A percentile compares a stretch with the other conserved stretches of the same genome.
phyloP scores from a whole-genome alignment of 2,797 vertebrate species.

The Eleutherodactylus coqui region DNA sequence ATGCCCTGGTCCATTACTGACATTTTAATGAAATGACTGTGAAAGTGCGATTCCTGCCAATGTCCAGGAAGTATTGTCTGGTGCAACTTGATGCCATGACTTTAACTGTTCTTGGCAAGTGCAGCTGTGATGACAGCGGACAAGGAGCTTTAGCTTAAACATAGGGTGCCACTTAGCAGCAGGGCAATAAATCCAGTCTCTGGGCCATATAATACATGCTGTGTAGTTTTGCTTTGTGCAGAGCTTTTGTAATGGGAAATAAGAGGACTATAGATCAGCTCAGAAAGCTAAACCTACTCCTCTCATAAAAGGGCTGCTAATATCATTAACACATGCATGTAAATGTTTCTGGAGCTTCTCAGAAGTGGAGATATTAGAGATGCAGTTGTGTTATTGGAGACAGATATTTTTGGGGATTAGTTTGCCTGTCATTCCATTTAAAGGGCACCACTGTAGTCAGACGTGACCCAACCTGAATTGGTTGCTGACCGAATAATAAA shows the following conservation, averaged over 20 bases:
- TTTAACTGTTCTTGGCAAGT: conserved; percentile 58
- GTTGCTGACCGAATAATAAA: neutral
- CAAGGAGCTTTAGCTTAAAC: conserved; percentile 53
- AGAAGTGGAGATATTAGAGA: neutral
- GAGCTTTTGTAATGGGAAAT: conserved; percentile 11
- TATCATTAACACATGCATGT: neutral
- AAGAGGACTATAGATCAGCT: neutral
- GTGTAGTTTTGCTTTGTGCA: conserved; percentile 8
- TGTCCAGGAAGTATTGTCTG: conserved; percentile 55
- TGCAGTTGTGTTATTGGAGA: neutral
- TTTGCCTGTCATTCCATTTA: neutral
- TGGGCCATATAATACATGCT: conserved; percentile 14
- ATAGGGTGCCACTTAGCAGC: conserved; percentile 56
- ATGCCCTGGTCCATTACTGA: conserved; percentile 45
- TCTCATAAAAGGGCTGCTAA: neutral
- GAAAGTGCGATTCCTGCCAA: conserved; percentile 38
- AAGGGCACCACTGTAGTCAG: neutral
- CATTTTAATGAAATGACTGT: conserved; percentile 57
- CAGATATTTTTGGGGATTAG: neutral
- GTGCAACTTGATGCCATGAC: conserved; percentile 47
- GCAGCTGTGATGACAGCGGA: conserved; percentile 52
- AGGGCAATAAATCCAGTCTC: conserved; percentile 25
- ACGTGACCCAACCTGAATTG: neutral
- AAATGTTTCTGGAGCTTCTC: neutral
- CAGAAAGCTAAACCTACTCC: neutral